Evolutionary conservation across 2,888 invertebrate genomes (phyloP), one percentile per base, ranked within the genome.

Genomic region (Cantharis rufa): DNA sequence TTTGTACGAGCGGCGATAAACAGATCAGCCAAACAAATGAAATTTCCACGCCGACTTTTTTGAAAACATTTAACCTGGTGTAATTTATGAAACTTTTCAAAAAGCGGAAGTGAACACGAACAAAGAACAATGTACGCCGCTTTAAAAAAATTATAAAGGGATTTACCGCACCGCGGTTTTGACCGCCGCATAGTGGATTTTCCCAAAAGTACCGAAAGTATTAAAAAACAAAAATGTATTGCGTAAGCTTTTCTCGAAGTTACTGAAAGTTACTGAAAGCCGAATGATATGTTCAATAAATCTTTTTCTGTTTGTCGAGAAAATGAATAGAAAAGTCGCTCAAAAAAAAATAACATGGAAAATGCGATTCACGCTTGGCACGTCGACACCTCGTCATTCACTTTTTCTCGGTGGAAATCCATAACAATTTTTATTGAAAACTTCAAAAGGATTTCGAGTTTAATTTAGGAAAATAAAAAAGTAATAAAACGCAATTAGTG

Each of bases 291-390:
- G 18, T 21, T 21, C 24, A 24, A 66, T 66, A 66, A 66, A 66
- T 66, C 64, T 66, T 66, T 66, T 66, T 24, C 13, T 15, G 21
- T 18, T 13, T 21, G 64, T 66, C 21, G 21, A 13, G n/a, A 24
- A 66, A 66, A 66, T 66, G 64, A n/a, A 66, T n/a, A n/a, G 64
- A 66, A 21, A 66, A 24, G 24, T 66, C 64, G n/a, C n/a, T 66
- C 64, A 66, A 24, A 66, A 24, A n/a, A 32, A 18, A 21, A n/a
- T 64, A 64, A 7, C 48, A n/a, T n/a, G 48, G 21, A 21, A 64
- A 21, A 15, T 16, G 15, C 64, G n/a, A n/a, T 18, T 13, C 64
- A 24, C 64, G 21, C 64, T 28, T 21, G 64, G 64, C 13, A 66
- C 64, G 24, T 66, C 24, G 64, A 66, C 64, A 21, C 21, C 13